phyloP scores from a whole-genome alignment of 2,113 vertebrate genomes.

The Perca schrenkii region DNA sequence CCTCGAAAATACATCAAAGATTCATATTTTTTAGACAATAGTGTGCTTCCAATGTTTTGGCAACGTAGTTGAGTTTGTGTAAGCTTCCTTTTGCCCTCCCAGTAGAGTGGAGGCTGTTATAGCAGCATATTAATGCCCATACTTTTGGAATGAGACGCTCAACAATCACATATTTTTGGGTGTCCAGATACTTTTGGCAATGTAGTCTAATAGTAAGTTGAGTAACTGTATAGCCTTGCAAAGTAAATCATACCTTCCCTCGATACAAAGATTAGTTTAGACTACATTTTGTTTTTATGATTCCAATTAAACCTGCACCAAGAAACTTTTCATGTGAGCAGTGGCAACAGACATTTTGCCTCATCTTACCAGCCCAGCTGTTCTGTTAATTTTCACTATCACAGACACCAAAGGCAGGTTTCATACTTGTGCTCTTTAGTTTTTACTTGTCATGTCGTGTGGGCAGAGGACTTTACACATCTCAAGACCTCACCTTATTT shows the following conservation, averaged over 20 bases:
- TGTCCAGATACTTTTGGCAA: not conserved
- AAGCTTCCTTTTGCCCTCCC: not conserved
- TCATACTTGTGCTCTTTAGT: no score
- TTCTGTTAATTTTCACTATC: no score
- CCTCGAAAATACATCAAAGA: no score
- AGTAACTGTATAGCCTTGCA: no score
- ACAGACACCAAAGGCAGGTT: no score
- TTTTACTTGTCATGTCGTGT: not conserved
- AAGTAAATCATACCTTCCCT: not conserved
- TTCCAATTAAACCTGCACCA: not conserved
- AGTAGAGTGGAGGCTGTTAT: not conserved
- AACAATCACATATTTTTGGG: not conserved
- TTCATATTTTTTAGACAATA: not conserved
- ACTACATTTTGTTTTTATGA: not conserved
- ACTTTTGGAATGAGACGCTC: not conserved
- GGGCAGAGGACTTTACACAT: not conserved
- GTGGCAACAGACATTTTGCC: no score
- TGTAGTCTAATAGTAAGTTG: not conserved
- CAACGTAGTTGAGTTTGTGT: not conserved
- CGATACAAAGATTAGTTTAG: not conserved
- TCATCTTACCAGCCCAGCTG: no score
- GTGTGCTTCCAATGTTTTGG: not conserved
- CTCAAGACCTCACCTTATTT: not conserved
- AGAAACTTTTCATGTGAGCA: not conserved
- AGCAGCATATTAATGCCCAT: no score